These are phyloP conservation scores for Manduca sexta DNA, from an alignment of 1,140 invertebrate species.

Conservation along the genomic window DNA sequence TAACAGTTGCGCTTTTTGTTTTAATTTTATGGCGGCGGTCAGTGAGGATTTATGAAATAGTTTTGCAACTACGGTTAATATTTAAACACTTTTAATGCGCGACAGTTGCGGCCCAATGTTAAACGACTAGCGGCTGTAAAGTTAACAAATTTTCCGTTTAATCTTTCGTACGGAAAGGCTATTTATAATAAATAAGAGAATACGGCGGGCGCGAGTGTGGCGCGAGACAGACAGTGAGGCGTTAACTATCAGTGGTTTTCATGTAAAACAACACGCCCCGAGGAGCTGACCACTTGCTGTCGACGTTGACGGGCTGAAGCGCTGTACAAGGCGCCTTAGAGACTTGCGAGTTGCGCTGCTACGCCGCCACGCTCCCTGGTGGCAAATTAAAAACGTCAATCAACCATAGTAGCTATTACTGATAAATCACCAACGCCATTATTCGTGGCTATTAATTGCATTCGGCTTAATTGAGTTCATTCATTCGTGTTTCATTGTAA, in stretches of 20 bases:
- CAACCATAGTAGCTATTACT: constrained; percentile 51
- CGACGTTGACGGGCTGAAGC: constrained; percentile 44
- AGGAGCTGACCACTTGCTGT: constrained; percentile 40
- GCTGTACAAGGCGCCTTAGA: constrained; percentile 49
- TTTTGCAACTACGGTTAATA: too few relatives aligned
- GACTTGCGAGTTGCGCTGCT: constrained; percentile 18
- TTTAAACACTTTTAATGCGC: too few relatives aligned
- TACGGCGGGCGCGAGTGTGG: too few relatives aligned
- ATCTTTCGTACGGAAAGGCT: too few relatives aligned
- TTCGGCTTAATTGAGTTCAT: constrained; percentile 51
- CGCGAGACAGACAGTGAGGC: background rate
- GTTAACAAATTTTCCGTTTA: too few relatives aligned
- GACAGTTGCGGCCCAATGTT: too few relatives aligned
- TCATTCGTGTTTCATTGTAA: constrained; percentile 42
- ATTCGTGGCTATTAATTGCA: constrained; percentile 57
- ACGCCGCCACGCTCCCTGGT: constrained; percentile 21
- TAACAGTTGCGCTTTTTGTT: constrained; percentile 38
- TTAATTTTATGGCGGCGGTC: constrained; percentile 25
- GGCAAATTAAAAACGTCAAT: constrained; percentile 67
- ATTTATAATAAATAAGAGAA: too few relatives aligned
- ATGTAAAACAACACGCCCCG: constrained; percentile 4
- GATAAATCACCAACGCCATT: constrained; percentile 54
- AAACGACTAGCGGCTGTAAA: too few relatives aligned
- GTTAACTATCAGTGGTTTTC: background rate
- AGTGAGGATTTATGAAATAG: background rate